Base-by-base conservation (phyloP, 2,113 vertebrate genomes). In the Sinocyclocheilus rhinocerous region DNA sequence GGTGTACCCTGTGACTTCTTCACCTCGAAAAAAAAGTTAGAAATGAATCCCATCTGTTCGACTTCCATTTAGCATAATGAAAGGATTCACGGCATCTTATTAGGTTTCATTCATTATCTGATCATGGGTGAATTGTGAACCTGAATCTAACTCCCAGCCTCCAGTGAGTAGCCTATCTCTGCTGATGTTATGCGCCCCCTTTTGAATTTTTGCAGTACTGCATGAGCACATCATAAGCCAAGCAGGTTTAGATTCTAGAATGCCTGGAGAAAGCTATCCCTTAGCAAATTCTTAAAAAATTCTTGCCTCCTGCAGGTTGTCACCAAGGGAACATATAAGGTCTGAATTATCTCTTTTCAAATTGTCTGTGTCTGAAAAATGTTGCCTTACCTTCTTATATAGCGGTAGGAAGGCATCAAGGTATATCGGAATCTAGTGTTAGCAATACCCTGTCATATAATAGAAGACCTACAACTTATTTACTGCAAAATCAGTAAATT, bases 11-110 rank as follows among this genome's bases (percentile, higher is more conserved):
- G 63, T 36, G 48, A 76, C 16, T 16, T 85, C 86, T 82, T 90
- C 84, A 86, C 76, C 42, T 52, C 63, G 55, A 87, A 33, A 87
- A 55, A 87, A 89, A 84, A 33, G 36, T 52, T 24, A 22, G 26
- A 85, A 90, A 89, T 87, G 73, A 85, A 87, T 61, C 57, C 57
- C 72, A 91, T 83, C 85, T 89, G 86, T 85, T 88, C 29, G 29
- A 63, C 59, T 76, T 88, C 86, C 80, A 75, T 89, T 88, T 88
- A 84, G 83, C 82, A 50, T 86, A 89, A 89, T 87, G 80, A 88
- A 89, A 86, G 87, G 81, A 81, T 90, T 86, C 84, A 80, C 52
- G 22, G 69, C 78, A 79, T 76, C 84, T 85, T 72, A 85, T 78
- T 85, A 83, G 33, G 57, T 85, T 84, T 75, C 70, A 61, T 75